Percentiles rank a stretch among this genome's conserved stretches.
Conservation (phyloP, 2,888 invertebrate species). For the Agrilus biguttatus region DNA sequence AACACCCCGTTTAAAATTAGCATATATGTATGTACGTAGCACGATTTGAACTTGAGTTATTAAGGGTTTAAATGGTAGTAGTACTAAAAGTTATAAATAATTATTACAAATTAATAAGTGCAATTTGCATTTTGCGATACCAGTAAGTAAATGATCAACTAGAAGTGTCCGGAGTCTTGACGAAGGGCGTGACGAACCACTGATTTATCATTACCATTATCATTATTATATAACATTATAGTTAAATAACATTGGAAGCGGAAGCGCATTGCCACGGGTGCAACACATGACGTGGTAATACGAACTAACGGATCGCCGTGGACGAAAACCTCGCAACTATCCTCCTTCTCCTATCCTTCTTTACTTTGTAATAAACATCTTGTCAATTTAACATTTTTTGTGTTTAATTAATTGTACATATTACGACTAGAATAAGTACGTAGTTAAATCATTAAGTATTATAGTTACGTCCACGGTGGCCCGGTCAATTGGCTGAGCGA, state of each 20-base stretch:
- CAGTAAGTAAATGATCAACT: conserved; percentile 19
- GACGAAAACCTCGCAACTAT: too few relatives aligned
- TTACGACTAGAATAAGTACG: too few relatives aligned
- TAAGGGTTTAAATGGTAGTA: conserved; percentile 2
- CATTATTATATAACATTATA: too few relatives aligned
- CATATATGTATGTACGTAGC: not conserved
- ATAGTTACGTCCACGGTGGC: too few relatives aligned
- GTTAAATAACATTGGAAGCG: conserved; percentile 10
- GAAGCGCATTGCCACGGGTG: conserved; percentile 20
- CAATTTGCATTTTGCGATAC: conserved; percentile 4
- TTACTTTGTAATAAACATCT: too few relatives aligned
- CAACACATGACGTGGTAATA: conserved; percentile 15
- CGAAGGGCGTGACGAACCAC: conserved; percentile 27
- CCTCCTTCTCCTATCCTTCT: too few relatives aligned
- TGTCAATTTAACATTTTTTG: too few relatives aligned
- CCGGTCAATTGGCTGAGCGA: conserved; percentile 1
- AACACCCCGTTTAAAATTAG: conserved; percentile 23
- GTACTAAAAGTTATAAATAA: conserved; percentile 6
- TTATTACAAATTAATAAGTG: conserved; percentile 3
- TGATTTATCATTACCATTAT: conserved; percentile 11
- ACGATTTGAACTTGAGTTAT: too few relatives aligned
- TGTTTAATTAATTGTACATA: too few relatives aligned
- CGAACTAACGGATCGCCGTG: conserved; percentile 2
- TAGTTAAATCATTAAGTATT: too few relatives aligned
- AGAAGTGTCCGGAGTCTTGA: conserved; percentile 28